Evolutionary conservation across 2,113 vertebrate genomes (phyloP).

Genomic region (Notarius quadriscutis): DNA sequence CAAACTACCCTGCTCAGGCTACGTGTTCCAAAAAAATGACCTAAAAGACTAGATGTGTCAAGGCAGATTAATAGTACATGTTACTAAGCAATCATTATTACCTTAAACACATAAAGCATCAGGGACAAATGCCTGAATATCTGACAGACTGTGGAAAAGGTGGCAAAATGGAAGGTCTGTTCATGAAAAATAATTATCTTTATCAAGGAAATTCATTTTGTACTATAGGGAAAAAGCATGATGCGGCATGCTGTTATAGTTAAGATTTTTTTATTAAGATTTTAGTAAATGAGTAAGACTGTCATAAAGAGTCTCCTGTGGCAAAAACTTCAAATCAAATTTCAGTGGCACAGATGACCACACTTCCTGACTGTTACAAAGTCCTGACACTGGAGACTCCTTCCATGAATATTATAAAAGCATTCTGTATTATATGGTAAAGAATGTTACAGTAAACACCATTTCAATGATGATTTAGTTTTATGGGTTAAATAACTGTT

Average conservation of each 20-base stretch:
- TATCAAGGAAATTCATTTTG: slow-evolving; percentile 12
- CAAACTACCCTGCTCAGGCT: slow-evolving; percentile 60
- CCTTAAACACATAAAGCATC: slow-evolving; percentile 33
- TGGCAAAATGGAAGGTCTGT: neutral
- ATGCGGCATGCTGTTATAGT: neutral
- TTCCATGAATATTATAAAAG: neutral
- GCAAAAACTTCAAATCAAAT: neutral
- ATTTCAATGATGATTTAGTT: neutral
- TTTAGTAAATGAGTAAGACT: neutral
- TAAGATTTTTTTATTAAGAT: neutral
- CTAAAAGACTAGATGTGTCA: slow-evolving; percentile 67
- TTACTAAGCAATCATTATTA: slow-evolving; percentile 52
- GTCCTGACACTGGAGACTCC: neutral
- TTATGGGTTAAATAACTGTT: too few relatives aligned
- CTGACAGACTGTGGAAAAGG: slow-evolving; percentile 32
- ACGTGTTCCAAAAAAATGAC: slow-evolving; percentile 65
- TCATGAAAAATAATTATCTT: slow-evolving; percentile 22
- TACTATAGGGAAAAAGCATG: neutral
- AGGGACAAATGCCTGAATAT: slow-evolving; percentile 43
- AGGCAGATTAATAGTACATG: slow-evolving; percentile 72
- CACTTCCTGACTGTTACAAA: neutral
- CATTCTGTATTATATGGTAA: neutral
- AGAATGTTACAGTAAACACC: neutral
- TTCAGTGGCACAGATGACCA: neutral
- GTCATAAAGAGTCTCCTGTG: neutral